Evolutionary conservation across 2,797 vertebrate genomes (phyloP).

Genomic region (Pempheris klunzingeri): DNA sequence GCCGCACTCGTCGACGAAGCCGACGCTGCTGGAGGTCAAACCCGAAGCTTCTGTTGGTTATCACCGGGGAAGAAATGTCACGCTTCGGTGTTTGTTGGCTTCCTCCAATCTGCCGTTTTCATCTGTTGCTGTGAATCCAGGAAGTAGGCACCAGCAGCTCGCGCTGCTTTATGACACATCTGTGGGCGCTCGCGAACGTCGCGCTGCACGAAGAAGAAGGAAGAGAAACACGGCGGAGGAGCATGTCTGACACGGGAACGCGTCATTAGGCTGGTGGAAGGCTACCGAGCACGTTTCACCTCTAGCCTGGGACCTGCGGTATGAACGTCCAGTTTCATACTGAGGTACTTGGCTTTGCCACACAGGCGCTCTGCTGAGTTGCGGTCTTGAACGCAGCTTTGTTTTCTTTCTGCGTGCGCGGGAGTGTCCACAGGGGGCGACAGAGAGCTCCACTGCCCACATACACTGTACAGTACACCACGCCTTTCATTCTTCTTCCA

Average conservation of each 20-base stretch:
- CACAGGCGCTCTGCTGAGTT: rapidly evolving
- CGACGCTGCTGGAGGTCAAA: not conserved
- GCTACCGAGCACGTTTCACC: rapidly evolving
- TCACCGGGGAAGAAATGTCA: not conserved
- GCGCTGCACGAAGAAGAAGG: not conserved
- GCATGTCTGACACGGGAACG: not conserved
- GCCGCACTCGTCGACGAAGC: conserved; percentile 4
- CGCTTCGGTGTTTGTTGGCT: not conserved
- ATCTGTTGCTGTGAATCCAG: conserved; percentile 64
- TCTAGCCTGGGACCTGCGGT: not conserved
- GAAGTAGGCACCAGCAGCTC: conserved; percentile 54
- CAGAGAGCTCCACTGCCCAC: conserved; percentile 26
- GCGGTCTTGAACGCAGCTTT: conserved; percentile 55
- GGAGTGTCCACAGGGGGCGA: conserved; percentile 45
- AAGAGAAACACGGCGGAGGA: rapidly evolving
- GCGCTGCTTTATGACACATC: not conserved
- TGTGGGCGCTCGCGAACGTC: conserved; percentile 30
- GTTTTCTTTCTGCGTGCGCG: conserved; percentile 11
- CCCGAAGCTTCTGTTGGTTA: not conserved
- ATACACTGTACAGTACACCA: not conserved
- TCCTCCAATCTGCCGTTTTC: conserved; percentile 12
- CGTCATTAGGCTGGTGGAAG: rapidly evolving
- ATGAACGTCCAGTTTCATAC: rapidly evolving
- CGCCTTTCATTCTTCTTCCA: too few species aligned
- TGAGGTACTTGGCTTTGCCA: rapidly evolving